phyloP scores from a whole-genome alignment of 2,888 invertebrate genomes.

The Troilus luridus region DNA sequence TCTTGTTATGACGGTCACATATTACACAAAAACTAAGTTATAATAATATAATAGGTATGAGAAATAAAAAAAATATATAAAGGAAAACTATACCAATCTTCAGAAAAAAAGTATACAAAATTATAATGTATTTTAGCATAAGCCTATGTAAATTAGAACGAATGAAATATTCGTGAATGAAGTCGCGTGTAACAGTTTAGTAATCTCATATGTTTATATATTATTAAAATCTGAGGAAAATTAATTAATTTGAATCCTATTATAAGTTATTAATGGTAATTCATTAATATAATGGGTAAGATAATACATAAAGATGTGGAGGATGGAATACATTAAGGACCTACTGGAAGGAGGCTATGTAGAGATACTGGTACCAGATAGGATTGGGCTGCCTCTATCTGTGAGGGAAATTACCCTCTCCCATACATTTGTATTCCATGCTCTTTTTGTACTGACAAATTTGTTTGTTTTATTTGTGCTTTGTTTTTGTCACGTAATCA shows the following conservation, averaged over 20 bases:
- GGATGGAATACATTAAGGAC: conserved; percentile 2
- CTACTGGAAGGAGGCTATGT: background rate
- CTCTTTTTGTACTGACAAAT: background rate
- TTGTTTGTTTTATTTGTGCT: background rate
- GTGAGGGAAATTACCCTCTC: conserved; percentile 8
- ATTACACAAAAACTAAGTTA: too few species aligned
- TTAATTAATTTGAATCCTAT: background rate
- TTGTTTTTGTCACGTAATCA: background rate
- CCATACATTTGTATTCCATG: background rate
- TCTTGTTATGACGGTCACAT: too few species aligned
- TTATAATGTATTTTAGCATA: too few species aligned
- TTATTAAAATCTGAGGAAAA: background rate
- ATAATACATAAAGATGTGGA: conserved; percentile 10
- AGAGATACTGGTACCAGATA: background rate
- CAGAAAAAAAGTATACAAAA: too few species aligned
- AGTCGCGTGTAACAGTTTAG: background rate
- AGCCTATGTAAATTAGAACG: too few species aligned
- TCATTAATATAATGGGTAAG: conserved; percentile 15
- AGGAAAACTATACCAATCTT: too few species aligned
- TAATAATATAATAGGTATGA: too few species aligned
- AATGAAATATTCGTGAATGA: too few species aligned
- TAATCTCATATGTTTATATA: background rate
- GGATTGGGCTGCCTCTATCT: background rate
- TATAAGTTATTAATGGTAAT: conserved; percentile 17
- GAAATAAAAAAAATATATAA: too few species aligned